Evolutionary conservation across 2,113 vertebrate genomes (phyloP), one percentile per base, ranked within the genome.

Genomic region (Bolborhynchus lineola): DNA sequence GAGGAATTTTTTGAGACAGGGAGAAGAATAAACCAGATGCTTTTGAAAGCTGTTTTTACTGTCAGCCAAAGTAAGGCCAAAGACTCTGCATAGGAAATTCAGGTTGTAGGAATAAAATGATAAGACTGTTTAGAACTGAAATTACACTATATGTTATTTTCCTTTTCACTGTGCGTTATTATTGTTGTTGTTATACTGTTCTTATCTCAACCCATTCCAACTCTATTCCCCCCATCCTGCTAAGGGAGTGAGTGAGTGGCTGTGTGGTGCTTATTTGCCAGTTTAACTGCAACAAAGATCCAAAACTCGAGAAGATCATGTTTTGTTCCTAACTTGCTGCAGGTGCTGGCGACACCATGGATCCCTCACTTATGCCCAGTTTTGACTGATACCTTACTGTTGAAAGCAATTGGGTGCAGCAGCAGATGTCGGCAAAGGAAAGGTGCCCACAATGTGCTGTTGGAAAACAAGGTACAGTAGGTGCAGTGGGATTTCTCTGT

Each of bases 311-410:
- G 7, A 11, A 71, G 18, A 80, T 39, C 1, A 4, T 59, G 16
- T 65, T 88, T 46, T 49, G 55, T 80, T 89, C 42, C 24, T 79
- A 62, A 46, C 44, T 80, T 2, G 1, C 59, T 60, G 31, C 25
- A 35, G 74, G 14, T 49, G 59, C 63, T 1, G 1, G 63, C 39
- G 28, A 29, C 17, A 15, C 16, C 0, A 2, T 60, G 63, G 35
- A n/a, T 84, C 18, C 31, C 31, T 59, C 29, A 33, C 37, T 78
- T 77, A 37, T 24, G 29, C n/a, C 41, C 28, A 16, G 28, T 74
- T 85, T 24, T 42, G 18, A 17, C 50, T 71, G 33, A 10, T 77
- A 28, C 33, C 35, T 71, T 74, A 7, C 2, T 74, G 16, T 13
- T 84, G 82, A 68, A 86, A 46, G 77, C 28, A 78, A 29, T 7